Evolutionary conservation across 2,888 invertebrate genomes (phyloP).

Genomic region (Amphimallon solstitiale): DNA sequence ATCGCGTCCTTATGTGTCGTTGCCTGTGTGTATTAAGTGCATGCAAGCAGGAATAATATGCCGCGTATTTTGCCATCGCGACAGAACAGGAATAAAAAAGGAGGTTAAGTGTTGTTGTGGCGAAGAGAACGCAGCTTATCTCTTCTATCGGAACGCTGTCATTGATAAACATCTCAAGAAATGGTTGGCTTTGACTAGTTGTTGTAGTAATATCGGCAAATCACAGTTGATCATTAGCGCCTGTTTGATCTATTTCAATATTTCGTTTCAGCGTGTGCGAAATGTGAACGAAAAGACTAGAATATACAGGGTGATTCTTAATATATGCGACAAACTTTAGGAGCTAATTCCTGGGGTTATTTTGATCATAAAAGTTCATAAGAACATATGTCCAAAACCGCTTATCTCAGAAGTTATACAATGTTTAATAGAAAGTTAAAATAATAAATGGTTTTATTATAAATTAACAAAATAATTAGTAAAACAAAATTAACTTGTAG

Average conservation of each 20-base stretch:
- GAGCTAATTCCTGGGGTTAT: too few relatives aligned
- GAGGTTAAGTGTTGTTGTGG: conserved; percentile 29
- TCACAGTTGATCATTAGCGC: neutral
- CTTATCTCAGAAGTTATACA: too few relatives aligned
- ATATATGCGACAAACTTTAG: too few relatives aligned
- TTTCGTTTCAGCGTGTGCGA: neutral
- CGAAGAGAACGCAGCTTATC: neutral
- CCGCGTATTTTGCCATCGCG: neutral
- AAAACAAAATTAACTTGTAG: too few relatives aligned
- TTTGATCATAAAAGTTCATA: too few relatives aligned
- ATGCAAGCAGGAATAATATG: neutral
- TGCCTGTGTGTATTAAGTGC: conserved; percentile 12
- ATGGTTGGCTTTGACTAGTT: neutral
- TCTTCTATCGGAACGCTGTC: neutral
- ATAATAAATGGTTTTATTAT: too few relatives aligned
- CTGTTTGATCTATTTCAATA: neutral
- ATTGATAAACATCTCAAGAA: conserved; percentile 2
- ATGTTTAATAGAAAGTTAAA: too few relatives aligned
- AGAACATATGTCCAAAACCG: too few relatives aligned
- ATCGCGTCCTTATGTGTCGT: conserved; percentile 18
- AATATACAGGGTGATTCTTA: too few relatives aligned
- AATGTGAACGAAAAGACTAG: neutral
- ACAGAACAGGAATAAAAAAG: conserved; percentile 16
- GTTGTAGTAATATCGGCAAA: neutral
- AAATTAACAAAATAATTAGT: too few relatives aligned